Percentiles rank a stretch among this genome's conserved stretches.
These are phyloP conservation scores for Tetramorium parvispinum DNA, from an alignment of 1,140 invertebrate genomes.

Conservation along the genomic window DNA sequence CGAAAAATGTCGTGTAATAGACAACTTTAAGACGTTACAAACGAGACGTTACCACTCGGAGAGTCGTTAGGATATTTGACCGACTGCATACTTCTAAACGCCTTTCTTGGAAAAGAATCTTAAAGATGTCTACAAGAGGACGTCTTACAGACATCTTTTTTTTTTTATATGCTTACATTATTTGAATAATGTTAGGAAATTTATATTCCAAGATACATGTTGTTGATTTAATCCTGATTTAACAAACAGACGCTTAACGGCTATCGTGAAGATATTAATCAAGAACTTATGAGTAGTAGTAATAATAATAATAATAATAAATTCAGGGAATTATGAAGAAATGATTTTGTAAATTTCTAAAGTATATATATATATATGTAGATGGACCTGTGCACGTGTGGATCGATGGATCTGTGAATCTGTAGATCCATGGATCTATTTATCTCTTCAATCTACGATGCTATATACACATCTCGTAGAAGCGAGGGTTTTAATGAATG, in stretches of 20 bases:
- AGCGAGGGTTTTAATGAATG: background rate
- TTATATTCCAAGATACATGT: slow-evolving; percentile 28
- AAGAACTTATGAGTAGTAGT: slow-evolving; percentile 14
- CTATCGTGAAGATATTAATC: slow-evolving; percentile 9
- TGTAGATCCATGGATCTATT: slow-evolving; percentile 53
- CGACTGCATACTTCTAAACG: background rate
- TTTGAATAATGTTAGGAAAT: slow-evolving; percentile 5
- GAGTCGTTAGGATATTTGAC: background rate
- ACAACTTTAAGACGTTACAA: slow-evolving; percentile 23
- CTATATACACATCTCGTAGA: slow-evolving; percentile 30
- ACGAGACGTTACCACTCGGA: background rate
- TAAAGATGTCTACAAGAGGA: slow-evolving; percentile 37
- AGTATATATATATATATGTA: slow-evolving; percentile 19
- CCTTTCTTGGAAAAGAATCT: background rate
- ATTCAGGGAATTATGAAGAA: slow-evolving; percentile 20
- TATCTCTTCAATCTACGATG: slow-evolving; percentile 1
- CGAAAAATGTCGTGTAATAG: slow-evolving; percentile 6
- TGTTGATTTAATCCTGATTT: slow-evolving; percentile 16
- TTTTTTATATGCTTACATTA: slow-evolving; percentile 22
- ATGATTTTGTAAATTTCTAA: background rate
- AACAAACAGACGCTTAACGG: slow-evolving; percentile 21
- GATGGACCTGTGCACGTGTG: slow-evolving; percentile 1
- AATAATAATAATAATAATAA: slow-evolving; percentile 1
- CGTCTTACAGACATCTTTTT: slow-evolving; percentile 12
- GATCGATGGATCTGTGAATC: slow-evolving; percentile 48